Conservation (phyloP, 2,888 invertebrate genomes). For the Brenthis daphne region DNA sequence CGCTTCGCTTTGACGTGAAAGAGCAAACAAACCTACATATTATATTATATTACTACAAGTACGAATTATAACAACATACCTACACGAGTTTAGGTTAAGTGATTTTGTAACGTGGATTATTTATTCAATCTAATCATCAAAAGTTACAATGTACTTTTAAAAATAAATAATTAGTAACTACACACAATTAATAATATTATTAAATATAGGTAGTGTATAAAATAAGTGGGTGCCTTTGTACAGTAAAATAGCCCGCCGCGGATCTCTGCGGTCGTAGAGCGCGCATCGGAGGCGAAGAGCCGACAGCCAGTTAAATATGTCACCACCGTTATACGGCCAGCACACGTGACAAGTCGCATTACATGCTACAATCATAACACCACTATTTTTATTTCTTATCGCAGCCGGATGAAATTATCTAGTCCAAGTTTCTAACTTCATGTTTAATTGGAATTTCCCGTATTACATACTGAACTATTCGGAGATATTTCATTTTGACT, state of each 20-base stretch:
- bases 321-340: constrained; percentile 61
- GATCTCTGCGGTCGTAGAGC: constrained; percentile 16
- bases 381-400: constrained; percentile 35
- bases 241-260: neutral
- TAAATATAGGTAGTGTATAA: neutral
- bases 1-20: too few species aligned
- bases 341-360: constrained; percentile 42
- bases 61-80: too few species aligned
- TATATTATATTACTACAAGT: too few species aligned
- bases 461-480: constrained; percentile 4
- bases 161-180: neutral
- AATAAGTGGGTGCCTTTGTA: constrained; percentile 3
- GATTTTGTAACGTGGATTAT: too few species aligned
- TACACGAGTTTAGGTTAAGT: too few species aligned
- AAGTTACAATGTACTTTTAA: too few species aligned
- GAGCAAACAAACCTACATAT: too few species aligned
- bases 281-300: constrained; percentile 39
- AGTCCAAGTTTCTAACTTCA: constrained; percentile 22
- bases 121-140: too few species aligned
- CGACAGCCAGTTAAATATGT: constrained; percentile 61
- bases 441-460: constrained; percentile 6
- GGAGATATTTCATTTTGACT: neutral
- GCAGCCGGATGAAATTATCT: constrained; percentile 25
- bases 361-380: constrained; percentile 33
- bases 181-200: neutral